Evolutionary conservation across 2,888 invertebrate genomes (phyloP), one percentile per base, ranked within the genome.

Genomic region (Tridacna crocea): DNA sequence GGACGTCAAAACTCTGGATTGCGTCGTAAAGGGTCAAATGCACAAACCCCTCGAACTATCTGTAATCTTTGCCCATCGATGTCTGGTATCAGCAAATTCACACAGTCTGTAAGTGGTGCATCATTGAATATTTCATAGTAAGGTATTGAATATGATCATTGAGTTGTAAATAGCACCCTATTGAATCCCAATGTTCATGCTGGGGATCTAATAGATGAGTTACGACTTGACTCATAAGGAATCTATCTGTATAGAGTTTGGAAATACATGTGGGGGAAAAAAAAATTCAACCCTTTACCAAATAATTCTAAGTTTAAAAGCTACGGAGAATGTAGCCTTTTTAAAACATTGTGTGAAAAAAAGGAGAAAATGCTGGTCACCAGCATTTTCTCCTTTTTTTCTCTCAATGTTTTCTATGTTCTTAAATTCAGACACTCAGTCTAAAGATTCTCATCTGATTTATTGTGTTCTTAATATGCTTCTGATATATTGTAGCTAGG

Each of bases 81-180:
- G 24, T 61, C 13, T 22, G 51, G 22, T 70, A 70, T 70, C 70
- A 70, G 13, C 70, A 51, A 47, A 70, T 70, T 70, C 70, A 70
- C 70, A 70, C 70, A 70, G 22, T 26, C 26, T 61, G 24, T 61
- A 13, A 22, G 10, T 27, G 15, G 19, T 47, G 70, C 70, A 70
- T 70, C 70, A 48, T 51, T 2, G n/a, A 51, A 51, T 70, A 70
- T 66, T 36, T 66, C 27, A n/a, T 36, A 13, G 27, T 55, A 4
- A 36, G 36, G 66, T 17, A 51, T 70, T 70, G 51, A 70, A 51
- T 70, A 70, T 70, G 70, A 51, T 70, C 13, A 70, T n/a, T 70
- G 51, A 70, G 11, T 47, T 51, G 70, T 70, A 51, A 70, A 70
- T 70, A 48, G 70, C 70, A 70, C 70, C 70, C 70, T 22, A 70